Evolutionary conservation across 2,888 invertebrate genomes (phyloP).

Genomic region (Arctia plantaginis): DNA sequence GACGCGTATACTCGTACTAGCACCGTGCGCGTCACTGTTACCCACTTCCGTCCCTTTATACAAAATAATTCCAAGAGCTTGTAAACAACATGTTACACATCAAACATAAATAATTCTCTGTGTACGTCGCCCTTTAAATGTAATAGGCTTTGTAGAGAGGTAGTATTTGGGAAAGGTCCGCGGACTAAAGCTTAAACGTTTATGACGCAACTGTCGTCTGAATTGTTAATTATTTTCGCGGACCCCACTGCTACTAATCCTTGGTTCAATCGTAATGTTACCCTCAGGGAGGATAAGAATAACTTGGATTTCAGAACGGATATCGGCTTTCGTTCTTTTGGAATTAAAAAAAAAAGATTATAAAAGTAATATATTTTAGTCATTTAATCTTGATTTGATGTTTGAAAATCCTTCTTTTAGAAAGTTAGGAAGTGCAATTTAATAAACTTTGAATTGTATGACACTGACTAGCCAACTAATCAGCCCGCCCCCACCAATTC

Average conservation of each 20-base stretch:
- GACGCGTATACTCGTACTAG: too few relatives aligned
- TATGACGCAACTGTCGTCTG: constrained; percentile 43
- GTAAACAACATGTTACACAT: too few relatives aligned
- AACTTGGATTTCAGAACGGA: constrained; percentile 28
- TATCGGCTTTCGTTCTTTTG: constrained; percentile 1
- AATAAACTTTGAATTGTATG: not conserved
- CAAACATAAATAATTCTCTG: not conserved
- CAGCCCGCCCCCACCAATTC: not conserved
- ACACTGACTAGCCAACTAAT: not conserved
- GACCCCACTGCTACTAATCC: constrained; percentile 36
- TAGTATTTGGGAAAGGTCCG: constrained; percentile 40
- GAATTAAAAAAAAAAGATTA: not conserved
- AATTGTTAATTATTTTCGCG: constrained; percentile 55
- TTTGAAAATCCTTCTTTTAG: not conserved
- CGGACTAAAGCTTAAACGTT: constrained; percentile 48
- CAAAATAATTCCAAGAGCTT: too few relatives aligned
- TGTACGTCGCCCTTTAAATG: constrained; percentile 28
- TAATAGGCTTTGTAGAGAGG: constrained; percentile 43
- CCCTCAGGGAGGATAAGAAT: constrained; percentile 33
- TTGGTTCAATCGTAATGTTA: constrained; percentile 38
- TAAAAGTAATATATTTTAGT: not conserved
- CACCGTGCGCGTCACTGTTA: too few relatives aligned
- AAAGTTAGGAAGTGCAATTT: not conserved
- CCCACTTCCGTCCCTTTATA: too few relatives aligned
- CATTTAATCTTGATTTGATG: not conserved